Percentiles rank a stretch among this genome's conserved stretches.
Conservation (phyloP, 2,888 invertebrate genomes). For the Synergus japonicus region DNA sequence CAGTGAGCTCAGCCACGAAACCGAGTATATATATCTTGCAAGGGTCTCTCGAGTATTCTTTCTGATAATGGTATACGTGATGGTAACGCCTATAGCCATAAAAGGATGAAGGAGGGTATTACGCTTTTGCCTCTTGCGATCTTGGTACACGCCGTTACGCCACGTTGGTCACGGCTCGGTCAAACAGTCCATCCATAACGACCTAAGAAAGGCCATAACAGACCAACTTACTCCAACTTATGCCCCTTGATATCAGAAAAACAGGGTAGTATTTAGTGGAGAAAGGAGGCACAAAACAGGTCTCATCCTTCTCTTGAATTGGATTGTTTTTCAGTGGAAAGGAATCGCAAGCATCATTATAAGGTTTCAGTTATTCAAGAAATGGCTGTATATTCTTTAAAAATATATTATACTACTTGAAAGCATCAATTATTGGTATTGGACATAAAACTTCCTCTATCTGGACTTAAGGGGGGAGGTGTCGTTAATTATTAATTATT, state of each 20-base stretch:
- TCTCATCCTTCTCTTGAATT: not conserved
- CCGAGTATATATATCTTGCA: not conserved
- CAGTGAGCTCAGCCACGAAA: slow-evolving; percentile 51
- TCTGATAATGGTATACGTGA: slow-evolving; percentile 3
- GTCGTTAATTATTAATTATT: no score
- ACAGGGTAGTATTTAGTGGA: not conserved
- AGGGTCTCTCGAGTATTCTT: slow-evolving; percentile 35
- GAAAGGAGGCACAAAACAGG: not conserved
- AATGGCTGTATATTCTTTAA: no score
- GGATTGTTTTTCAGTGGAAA: not conserved
- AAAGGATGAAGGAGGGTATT: not conserved
- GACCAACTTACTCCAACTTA: not conserved
- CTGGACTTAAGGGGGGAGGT: no score
- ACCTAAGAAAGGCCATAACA: slow-evolving; percentile 2
- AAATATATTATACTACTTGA: no score
- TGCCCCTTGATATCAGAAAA: not conserved
- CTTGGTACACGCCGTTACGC: slow-evolving; percentile 13
- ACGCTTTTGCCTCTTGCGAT: not conserved
- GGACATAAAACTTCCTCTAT: no score
- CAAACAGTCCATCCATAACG: slow-evolving; percentile 18
- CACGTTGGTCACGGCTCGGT: slow-evolving; percentile 23
- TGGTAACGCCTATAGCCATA: slow-evolving; percentile 10
- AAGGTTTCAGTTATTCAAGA: no score
- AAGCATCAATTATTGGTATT: no score
- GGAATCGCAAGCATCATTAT: not conserved